phyloP scores from a whole-genome alignment of 2,888 invertebrate genomes.

The Lymantria monacha region DNA sequence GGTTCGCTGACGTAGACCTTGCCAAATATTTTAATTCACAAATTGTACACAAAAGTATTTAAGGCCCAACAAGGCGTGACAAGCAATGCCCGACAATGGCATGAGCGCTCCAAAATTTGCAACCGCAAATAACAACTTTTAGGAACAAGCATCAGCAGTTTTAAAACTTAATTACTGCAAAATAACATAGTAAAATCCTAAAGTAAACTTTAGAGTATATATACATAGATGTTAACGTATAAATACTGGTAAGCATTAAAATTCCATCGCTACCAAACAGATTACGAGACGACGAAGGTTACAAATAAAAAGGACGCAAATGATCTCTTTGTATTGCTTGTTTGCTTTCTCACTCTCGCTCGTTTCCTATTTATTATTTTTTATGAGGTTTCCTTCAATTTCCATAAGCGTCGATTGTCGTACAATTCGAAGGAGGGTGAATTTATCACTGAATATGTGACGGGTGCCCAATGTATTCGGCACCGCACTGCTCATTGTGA shows the following conservation, averaged over 20 bases:
- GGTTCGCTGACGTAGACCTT: conserved; percentile 10
- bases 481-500: conserved; percentile 41
- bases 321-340: no score
- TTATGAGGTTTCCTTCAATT: conserved; percentile 39
- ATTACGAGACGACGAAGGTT: background rate
- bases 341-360: no score
- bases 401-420: conserved; percentile 20
- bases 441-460: conserved; percentile 53
- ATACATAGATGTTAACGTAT: background rate
- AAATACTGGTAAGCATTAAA: background rate
- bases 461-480: conserved; percentile 40
- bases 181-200: background rate
- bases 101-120: conserved; percentile 8
- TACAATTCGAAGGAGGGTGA: conserved; percentile 30
- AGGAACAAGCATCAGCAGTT: conserved; percentile 8
- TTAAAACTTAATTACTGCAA: conserved; percentile 15
- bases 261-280: background rate
- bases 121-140: conserved; percentile 14
- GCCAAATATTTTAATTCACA: conserved; percentile 26
- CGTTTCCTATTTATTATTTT: conserved; percentile 47
- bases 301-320: background rate
- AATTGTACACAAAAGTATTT: conserved; percentile 14
- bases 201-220: background rate
- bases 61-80: conserved; percentile 11
- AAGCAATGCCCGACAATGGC: conserved; percentile 10